Evolutionary conservation across 2,888 invertebrate species (phyloP).

Genomic region (Darwinula stevensoni): DNA sequence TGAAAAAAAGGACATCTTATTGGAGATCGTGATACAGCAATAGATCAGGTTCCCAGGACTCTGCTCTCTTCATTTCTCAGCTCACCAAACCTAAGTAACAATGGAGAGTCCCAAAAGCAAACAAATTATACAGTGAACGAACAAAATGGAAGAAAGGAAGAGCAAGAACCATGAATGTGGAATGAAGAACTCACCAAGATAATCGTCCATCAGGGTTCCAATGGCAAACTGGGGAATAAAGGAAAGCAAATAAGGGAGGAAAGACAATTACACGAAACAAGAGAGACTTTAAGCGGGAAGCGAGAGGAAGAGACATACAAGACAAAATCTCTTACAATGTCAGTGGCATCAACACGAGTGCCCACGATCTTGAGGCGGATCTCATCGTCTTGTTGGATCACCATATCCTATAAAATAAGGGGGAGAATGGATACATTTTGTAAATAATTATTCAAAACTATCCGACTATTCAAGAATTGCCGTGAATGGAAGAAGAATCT

Average conservation of each 20-base stretch:
- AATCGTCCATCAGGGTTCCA: conserved; percentile 97
- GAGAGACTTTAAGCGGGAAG: conserved; percentile 3
- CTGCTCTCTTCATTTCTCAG: no score
- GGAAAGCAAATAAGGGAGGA: conserved; percentile 1
- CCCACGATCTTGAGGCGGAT: conserved; percentile 94
- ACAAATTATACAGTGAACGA: no score
- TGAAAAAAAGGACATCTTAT: no score
- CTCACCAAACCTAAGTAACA: no score
- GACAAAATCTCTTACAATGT: conserved; percentile 72
- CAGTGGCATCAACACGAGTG: conserved; percentile 89
- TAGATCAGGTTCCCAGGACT: no score
- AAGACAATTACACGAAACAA: conserved; percentile 1
- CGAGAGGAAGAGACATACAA: neutral
- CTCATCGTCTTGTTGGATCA: conserved; percentile 88
- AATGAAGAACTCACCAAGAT: conserved; percentile 47
- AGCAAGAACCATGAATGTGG: no score
- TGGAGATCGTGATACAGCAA: no score
- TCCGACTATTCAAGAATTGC: neutral
- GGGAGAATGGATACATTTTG: conserved; percentile 3
- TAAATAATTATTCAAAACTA: no score
- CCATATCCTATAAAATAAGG: conserved; percentile 33
- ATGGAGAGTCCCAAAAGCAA: no score
- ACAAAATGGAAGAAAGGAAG: no score
- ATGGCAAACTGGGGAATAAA: conserved; percentile 56
- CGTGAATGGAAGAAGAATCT: conserved; percentile 6